Percentiles rank a stretch among this genome's conserved stretches.
These are phyloP conservation scores for Drosophila ustulata DNA, from an alignment of 2,888 invertebrate genomes.

Conservation along the genomic window DNA sequence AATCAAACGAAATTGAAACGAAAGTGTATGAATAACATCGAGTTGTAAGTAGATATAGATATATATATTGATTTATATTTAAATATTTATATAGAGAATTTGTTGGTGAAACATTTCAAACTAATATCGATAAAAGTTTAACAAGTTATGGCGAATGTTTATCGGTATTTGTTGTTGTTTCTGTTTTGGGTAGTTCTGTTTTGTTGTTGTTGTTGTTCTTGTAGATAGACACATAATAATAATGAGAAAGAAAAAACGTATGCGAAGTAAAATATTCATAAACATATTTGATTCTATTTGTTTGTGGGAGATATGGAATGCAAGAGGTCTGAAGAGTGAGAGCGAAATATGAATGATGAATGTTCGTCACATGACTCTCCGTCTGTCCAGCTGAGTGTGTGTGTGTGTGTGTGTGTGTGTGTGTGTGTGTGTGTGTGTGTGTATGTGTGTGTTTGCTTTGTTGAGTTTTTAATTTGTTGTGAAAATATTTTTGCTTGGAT, in stretches of 20 bases:
- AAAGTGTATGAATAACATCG: slow-evolving; percentile 44
- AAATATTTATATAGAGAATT: slow-evolving; percentile 8
- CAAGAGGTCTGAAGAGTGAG: slow-evolving; percentile 33
- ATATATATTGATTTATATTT: slow-evolving; percentile 19
- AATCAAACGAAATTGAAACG: slow-evolving; percentile 44
- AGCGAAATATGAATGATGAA: slow-evolving; percentile 51
- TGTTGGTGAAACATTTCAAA: slow-evolving; percentile 23
- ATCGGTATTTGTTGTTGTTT: slow-evolving; percentile 4
- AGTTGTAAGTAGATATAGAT: slow-evolving; percentile 20
- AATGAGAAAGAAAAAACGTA: slow-evolving; percentile 26
- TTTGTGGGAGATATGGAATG: slow-evolving; percentile 20
- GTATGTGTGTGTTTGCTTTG: slow-evolving; percentile 28
- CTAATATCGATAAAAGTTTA: slow-evolving; percentile 44
- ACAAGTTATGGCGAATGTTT: slow-evolving; percentile 14
- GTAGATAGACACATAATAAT: slow-evolving; percentile 19
- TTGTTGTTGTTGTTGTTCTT: slow-evolving; percentile 18
- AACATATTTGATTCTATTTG: slow-evolving; percentile 38
- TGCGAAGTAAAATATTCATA: slow-evolving; percentile 49
- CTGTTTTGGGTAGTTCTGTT: slow-evolving; percentile 9
- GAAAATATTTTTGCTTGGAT: slow-evolving; percentile 63
- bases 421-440: slow-evolving; percentile 5
- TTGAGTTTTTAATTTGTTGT: slow-evolving; percentile 46
- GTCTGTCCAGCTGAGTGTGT: slow-evolving; percentile 19
- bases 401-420: slow-evolving; percentile 2
- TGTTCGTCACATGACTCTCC: slow-evolving; percentile 32